A percentile compares a stretch with the other conserved stretches of the same genome.
Evolutionary conservation across 2,797 vertebrate genomes (phyloP).

Genomic region (Leucoraja ocellata): DNA sequence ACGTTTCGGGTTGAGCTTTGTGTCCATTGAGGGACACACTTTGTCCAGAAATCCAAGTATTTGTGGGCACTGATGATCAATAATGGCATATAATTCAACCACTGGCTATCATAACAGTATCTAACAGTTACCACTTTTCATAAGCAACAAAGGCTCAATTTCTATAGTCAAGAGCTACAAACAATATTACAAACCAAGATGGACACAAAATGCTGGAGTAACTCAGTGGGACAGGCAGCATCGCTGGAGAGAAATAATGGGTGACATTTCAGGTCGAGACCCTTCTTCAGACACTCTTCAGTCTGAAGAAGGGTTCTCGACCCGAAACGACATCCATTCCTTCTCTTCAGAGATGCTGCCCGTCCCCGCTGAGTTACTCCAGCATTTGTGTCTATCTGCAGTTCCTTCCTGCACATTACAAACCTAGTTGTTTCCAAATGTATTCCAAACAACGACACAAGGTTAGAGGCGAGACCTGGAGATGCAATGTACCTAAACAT

Average conservation of each 20-base stretch:
- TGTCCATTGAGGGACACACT: background rate
- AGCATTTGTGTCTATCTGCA: too few relatives aligned
- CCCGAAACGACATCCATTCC: too few relatives aligned
- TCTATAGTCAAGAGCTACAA: background rate
- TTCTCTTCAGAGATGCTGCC: too few relatives aligned
- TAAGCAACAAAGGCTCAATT: background rate
- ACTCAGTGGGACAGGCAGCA: too few relatives aligned
- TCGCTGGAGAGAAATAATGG: too few relatives aligned
- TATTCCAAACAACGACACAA: background rate
- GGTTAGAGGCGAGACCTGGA: background rate
- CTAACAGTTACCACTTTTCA: background rate
- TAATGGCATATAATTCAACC: background rate
- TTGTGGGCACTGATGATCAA: background rate
- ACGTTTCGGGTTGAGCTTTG: too few relatives aligned
- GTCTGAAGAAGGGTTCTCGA: too few relatives aligned
- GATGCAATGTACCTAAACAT: background rate
- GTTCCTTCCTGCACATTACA: too few relatives aligned
- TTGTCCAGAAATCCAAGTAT: background rate
- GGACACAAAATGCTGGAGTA: too few relatives aligned
- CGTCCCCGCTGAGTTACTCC: too few relatives aligned
- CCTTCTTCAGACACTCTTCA: too few relatives aligned
- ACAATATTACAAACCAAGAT: background rate
- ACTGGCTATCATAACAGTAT: background rate
- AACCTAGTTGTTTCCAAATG: background rate
- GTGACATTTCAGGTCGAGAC: too few relatives aligned